Evolutionary conservation across 2,113 vertebrate species (phyloP), one percentile per base, ranked within the genome.

Genomic region (Trematomus loennbergii): DNA sequence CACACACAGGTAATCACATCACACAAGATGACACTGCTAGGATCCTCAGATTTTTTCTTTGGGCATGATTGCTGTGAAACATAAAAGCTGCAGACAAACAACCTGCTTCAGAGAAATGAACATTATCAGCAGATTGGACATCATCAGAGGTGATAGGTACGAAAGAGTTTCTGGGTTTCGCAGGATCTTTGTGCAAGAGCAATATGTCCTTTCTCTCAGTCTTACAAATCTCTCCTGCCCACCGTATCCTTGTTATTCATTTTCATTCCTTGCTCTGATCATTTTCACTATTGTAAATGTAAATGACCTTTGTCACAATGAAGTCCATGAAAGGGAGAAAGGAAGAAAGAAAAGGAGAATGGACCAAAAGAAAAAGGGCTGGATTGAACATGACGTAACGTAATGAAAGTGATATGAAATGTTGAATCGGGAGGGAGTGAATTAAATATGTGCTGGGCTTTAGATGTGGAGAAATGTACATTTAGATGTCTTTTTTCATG

Each of bases 301-400:
- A 75, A 81, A 71, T 81, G 84, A 84, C 88, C 76, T 87, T 88
- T 79, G 78, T 84, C 15, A 69, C 85, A 83, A 79, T 63, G 13
- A 74, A 62, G 46, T 54, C 43, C n/a, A 16, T 65, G 75, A 77
- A 66, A 78, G 40, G 12, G 12, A 40, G 22, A 55, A 25, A 60
- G 52, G 64, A 17, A 54, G 4, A 55, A 6, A 13, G 7, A 25
- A 33, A 7, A 9, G 3, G 20, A 15, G 53, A 72, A 22, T 36
- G 48, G 58, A 57, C 22, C 8, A 18, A 33, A 68, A 64, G n/a
- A 2, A 50, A 45, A 79, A 16, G 55, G 43, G 9, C 10, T 22
- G 11, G 33, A 62, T 40, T 25, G 72, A 81, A 66, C 43, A 71
- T 84, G 83, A 86, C 74, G 75, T 75, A 88, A 89, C 60, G 61